Evolutionary conservation across 2,888 invertebrate species (phyloP).

Genomic region (Hedychridium roseum): DNA sequence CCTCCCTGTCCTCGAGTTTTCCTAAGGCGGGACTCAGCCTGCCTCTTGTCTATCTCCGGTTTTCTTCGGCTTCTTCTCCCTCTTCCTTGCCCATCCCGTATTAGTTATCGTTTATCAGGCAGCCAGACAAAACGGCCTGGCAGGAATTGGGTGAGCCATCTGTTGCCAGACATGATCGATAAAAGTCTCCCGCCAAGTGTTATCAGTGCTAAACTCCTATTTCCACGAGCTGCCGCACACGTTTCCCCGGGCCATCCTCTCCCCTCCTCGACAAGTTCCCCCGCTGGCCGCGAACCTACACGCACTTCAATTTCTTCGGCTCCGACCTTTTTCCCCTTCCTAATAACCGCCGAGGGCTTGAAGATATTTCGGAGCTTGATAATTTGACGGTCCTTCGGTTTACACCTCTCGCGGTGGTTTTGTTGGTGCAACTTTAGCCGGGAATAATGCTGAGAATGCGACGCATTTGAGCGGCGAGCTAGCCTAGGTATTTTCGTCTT

Average conservation of each 20-base stretch:
- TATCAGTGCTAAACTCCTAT: slow-evolving; percentile 57
- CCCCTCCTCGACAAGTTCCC: slow-evolving; percentile 4
- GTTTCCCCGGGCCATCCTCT: slow-evolving; percentile 21
- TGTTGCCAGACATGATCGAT: slow-evolving; percentile 63
- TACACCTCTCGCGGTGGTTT: too few relatives aligned
- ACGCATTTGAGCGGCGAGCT: too few relatives aligned
- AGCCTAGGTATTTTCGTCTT: too few relatives aligned
- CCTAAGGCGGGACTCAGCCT: slow-evolving; percentile 24
- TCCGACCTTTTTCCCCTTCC: too few relatives aligned
- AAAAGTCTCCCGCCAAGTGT: slow-evolving; percentile 63
- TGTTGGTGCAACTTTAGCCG: too few relatives aligned
- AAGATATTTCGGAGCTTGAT: too few relatives aligned
- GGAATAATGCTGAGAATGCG: too few relatives aligned
- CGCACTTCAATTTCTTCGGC: too few relatives aligned
- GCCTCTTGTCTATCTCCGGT: slow-evolving; percentile 19
- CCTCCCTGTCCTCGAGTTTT: slow-evolving; percentile 33
- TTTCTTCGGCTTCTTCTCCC: neutral
- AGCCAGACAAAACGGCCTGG: slow-evolving; percentile 41
- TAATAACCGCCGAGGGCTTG: too few relatives aligned
- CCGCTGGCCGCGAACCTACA: too few relatives aligned
- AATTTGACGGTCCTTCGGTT: too few relatives aligned
- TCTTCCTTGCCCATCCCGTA: slow-evolving; percentile 40
- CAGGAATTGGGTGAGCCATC: slow-evolving; percentile 61
- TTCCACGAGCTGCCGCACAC: slow-evolving; percentile 45
- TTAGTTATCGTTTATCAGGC: slow-evolving; percentile 62